These are phyloP conservation scores for Sphaerodactylus townsendi DNA, from an alignment of 2,113 vertebrate genomes.

Conservation along the genomic window DNA sequence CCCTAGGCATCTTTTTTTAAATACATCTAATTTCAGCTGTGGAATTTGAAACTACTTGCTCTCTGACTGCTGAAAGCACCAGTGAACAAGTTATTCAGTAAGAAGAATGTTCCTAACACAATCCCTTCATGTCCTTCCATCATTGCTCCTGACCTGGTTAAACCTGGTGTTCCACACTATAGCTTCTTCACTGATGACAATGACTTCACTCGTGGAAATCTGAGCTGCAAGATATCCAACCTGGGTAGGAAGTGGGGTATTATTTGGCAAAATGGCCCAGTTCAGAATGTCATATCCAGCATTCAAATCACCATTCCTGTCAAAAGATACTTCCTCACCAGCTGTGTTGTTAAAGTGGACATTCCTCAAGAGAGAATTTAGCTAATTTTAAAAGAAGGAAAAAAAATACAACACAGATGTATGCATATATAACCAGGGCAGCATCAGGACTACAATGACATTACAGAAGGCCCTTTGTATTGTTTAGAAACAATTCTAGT, in stretches of 20 bases:
- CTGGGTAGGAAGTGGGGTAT: neutral
- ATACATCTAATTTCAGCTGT: too few relatives aligned
- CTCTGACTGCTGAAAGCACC: neutral
- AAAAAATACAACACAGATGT: neutral
- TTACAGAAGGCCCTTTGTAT: too few relatives aligned
- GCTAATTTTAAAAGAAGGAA: neutral
- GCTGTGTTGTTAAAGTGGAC: neutral
- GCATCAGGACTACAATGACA: too few relatives aligned
- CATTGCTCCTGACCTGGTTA: neutral
- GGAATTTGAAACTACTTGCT: neutral
- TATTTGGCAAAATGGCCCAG: constrained; percentile 1
- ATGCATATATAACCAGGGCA: too few relatives aligned
- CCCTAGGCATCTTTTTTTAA: too few relatives aligned
- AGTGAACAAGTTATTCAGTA: neutral
- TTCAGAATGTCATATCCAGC: constrained; percentile 15
- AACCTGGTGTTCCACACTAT: neutral
- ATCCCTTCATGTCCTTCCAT: too few relatives aligned
- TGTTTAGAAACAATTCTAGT: too few relatives aligned
- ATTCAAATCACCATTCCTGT: neutral
- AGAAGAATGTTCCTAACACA: neutral
- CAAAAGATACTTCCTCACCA: neutral
- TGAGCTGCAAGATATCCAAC: neutral
- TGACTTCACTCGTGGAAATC: too few relatives aligned
- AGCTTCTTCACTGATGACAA: neutral
- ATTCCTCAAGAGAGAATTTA: neutral